These are phyloP conservation scores for Excalfactoria chinensis DNA, from an alignment of 2,113 vertebrate genomes.

Conservation along the genomic window DNA sequence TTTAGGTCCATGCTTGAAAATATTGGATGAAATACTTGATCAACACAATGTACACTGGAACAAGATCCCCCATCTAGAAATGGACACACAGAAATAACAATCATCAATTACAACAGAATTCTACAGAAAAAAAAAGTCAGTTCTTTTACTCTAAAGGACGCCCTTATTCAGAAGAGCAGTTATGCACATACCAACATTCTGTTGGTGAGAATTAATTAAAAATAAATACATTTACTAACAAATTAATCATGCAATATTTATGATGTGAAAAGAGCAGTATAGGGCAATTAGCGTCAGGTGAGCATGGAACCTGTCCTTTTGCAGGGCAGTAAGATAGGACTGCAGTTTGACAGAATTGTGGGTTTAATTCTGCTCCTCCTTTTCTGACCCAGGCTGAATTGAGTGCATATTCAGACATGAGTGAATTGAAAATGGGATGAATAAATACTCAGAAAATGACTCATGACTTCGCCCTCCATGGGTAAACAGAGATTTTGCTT, in stretches of 20 bases:
- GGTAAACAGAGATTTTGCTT: slow-evolving; percentile 13
- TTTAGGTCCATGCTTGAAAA: background rate
- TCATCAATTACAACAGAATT: background rate
- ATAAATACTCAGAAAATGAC: slow-evolving; percentile 5
- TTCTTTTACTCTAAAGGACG: background rate
- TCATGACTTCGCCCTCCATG: background rate
- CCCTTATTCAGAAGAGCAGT: background rate
- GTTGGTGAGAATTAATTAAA: background rate
- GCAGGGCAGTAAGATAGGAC: background rate
- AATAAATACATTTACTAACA: background rate
- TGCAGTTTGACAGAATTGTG: background rate
- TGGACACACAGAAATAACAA: background rate
- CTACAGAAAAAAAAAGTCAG: background rate
- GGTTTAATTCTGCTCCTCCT: background rate
- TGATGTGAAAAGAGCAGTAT: background rate
- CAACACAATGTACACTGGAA: background rate
- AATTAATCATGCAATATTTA: background rate
- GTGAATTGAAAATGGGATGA: background rate
- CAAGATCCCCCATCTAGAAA: background rate
- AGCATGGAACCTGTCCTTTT: background rate
- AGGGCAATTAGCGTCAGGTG: background rate
- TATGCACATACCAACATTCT: fast-evolving
- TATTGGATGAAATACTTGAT: background rate
- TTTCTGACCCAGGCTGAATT: background rate
- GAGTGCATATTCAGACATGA: background rate